phyloP scores from a whole-genome alignment of 2,797 vertebrate genomes.

The Oryzias dopingdopingensis region DNA sequence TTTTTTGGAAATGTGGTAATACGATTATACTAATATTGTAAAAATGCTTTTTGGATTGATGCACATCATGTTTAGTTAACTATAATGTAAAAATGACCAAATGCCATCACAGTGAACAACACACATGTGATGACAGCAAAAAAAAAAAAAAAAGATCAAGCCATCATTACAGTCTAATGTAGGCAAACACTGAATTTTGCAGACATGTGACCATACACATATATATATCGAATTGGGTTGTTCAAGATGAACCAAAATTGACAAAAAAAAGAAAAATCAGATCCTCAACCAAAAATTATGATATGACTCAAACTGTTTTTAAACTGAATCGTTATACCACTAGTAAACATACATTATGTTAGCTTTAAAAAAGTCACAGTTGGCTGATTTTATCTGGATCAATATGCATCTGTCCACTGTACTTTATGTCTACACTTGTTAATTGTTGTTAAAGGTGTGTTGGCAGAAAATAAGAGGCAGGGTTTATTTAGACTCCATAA shows the following conservation, averaged over 20 bases:
- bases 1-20: too few relatives aligned
- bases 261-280: conserved; percentile 2
- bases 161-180: too few relatives aligned
- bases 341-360: conserved; percentile 34
- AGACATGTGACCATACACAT: neutral
- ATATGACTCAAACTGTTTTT: too few relatives aligned
- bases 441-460: conserved; percentile 83
- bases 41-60: too few relatives aligned
- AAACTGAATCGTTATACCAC: conserved; percentile 12
- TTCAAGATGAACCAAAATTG: conserved; percentile 39
- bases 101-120: too few relatives aligned
- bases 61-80: too few relatives aligned
- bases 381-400: conserved; percentile 77
- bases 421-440: conserved; percentile 71
- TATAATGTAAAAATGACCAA: too few relatives aligned
- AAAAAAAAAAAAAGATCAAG: too few relatives aligned
- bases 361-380: conserved; percentile 52
- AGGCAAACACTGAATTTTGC: too few relatives aligned
- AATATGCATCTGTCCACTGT: conserved; percentile 73
- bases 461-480: conserved; percentile 73
- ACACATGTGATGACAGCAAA: conserved; percentile 4
- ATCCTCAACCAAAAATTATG: too few relatives aligned
- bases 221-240: too few relatives aligned
- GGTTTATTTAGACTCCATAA: conserved; percentile 81
- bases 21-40: too few relatives aligned